Evolutionary conservation across 2,797 vertebrate species (phyloP).

Genomic region (Takifugu rubripes): DNA sequence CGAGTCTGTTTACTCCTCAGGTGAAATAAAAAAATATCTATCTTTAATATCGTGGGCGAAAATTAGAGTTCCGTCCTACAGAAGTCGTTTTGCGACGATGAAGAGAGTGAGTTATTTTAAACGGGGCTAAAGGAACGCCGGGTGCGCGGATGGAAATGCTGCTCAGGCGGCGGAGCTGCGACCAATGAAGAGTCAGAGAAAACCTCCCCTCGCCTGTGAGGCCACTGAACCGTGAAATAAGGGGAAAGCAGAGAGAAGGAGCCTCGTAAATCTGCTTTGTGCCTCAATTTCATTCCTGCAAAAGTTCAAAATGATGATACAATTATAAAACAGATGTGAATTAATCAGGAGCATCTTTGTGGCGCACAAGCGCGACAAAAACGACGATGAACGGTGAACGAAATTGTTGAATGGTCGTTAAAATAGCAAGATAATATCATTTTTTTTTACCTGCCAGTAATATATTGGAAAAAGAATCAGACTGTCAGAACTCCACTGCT

Average conservation of each 20-base stretch:
- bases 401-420: no score
- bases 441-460: no score
- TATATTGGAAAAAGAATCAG: no score
- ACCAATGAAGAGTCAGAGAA: slow-evolving; percentile 79
- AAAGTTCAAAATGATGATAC: background rate
- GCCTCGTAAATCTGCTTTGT: slow-evolving; percentile 66
- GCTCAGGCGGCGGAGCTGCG: slow-evolving; percentile 54
- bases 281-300: no score
- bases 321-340: no score
- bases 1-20: slow-evolving; percentile 27
- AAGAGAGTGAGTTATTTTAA: slow-evolving; percentile 74
- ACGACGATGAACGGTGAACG: no score
- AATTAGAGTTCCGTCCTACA: slow-evolving; percentile 61
- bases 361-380: no score
- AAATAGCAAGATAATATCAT: no score
- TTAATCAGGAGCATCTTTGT: background rate
- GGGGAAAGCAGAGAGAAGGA: slow-evolving; percentile 65
- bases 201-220: slow-evolving; percentile 68
- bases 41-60: background rate
- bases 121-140: slow-evolving; percentile 63
- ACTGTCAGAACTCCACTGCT: no score
- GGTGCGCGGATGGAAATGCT: slow-evolving; percentile 74
- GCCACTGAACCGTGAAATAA: slow-evolving; percentile 81
- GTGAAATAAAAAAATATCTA: slow-evolving; percentile 4
- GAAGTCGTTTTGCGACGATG: slow-evolving; percentile 52